Conservation (phyloP, 2,113 vertebrate species). For the Aspidoscelis tigris region DNA sequence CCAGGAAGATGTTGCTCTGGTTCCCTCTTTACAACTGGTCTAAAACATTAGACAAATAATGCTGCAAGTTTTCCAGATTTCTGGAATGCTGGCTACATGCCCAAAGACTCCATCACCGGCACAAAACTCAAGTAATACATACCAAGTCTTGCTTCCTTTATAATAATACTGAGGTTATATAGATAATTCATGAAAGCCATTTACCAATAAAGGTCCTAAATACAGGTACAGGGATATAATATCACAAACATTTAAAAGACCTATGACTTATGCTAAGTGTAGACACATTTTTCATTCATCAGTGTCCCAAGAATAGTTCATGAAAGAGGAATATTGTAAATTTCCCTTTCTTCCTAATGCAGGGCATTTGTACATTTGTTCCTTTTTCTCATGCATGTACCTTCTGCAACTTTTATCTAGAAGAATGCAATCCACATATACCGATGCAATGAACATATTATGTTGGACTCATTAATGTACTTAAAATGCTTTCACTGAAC, state of each 20-base stretch:
- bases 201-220: neutral
- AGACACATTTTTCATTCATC: conserved; percentile 35
- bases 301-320: neutral
- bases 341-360: neutral
- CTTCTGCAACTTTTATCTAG: neutral
- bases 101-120: neutral
- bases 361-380: neutral
- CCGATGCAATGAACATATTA: neutral
- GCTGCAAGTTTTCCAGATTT: neutral
- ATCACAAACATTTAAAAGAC: no score
- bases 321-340: neutral
- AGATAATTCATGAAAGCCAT: conserved; percentile 3
- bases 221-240: no score
- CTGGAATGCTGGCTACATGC: neutral
- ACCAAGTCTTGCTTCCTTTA: conserved; percentile 8
- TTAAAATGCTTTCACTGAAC: neutral
- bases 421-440: neutral
- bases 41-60: neutral
- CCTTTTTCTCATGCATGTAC: neutral
- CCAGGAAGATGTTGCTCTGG: no score
- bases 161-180: neutral
- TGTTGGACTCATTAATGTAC: neutral
- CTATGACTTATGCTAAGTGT: conserved; percentile 34
- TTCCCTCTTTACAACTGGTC: neutral
- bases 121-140: conserved; percentile 19